Evolutionary conservation across 2,113 vertebrate species (phyloP).

Genomic region (Elaphurus davidianus): DNA sequence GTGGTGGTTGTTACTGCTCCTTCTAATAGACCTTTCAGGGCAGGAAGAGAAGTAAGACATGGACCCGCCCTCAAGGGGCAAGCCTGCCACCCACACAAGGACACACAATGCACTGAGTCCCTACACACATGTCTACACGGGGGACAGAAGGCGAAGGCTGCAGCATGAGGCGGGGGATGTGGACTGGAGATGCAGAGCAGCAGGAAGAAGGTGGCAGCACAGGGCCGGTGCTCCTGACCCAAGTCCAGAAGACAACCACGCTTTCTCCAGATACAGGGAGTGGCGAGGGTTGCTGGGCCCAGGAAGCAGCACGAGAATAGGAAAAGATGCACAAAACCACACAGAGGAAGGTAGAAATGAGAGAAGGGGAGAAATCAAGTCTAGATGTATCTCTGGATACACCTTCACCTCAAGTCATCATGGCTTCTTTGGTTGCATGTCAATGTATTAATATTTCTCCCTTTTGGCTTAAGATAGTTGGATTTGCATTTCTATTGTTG

Average conservation of each 20-base stretch:
- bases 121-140: fast-evolving
- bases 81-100: neutral
- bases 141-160: neutral
- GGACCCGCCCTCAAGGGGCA: neutral
- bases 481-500: neutral
- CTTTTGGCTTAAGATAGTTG: neutral
- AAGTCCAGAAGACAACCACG: fast-evolving
- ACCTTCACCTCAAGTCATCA: neutral
- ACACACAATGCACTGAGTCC: neutral
- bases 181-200: neutral
- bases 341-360: neutral
- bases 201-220: neutral
- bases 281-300: no score
- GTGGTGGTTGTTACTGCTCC: fast-evolving
- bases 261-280: neutral
- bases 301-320: neutral
- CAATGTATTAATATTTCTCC: neutral
- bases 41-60: neutral
- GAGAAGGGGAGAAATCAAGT: neutral
- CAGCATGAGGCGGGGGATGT: fast-evolving
- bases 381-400: neutral
- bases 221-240: neutral
- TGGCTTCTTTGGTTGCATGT: neutral
- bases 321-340: neutral
- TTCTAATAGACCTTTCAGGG: neutral